Base-by-base conservation (phyloP, 2,888 invertebrate species). In the Luperina testacea region DNA sequence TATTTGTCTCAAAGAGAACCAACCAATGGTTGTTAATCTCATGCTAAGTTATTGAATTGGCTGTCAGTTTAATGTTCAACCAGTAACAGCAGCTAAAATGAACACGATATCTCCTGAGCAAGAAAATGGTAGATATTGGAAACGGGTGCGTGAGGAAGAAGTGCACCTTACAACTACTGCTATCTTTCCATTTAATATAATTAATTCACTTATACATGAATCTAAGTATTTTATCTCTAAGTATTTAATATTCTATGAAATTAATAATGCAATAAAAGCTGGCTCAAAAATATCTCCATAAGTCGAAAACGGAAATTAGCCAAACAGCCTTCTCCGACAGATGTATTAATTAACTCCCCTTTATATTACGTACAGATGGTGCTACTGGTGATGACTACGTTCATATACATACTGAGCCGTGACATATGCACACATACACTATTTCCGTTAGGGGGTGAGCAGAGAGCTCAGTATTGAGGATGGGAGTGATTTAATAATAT, bases 301-400 rank as follows among this genome's bases (percentile, higher is more conserved):
- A 9, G 20, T 65, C 57, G 71, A n/a, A 69, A 87, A 72, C 88
- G 87, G 87, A 88, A 88, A 86, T 88, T 79, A 81, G 84, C 89
- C 86, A 89, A 87, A 87, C 88, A 82, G 86, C 63, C 67, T 90
- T 90, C 90, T 90, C 92, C 91, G 91, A 89, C 92, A 90, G 90
- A 90, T 88, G 88, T 90, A 92, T 92, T 94, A 94, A 94, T 94
- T 94, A 93, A 93, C 89, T 85, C 81, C 84, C 87, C 67, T 78
- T 81, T 80, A 87, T 81, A 80, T 82, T 74, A 69, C 68, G 61
- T 53, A 45, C 90, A 88, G 90, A 89, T 88, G 88, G 87, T 80
- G 87, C 80, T 81, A 45, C 63, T 77, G 74, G 11, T 80, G 85
- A 81, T 77, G 74, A 86, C 84, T 79, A 82, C 38, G 64, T 45